These are phyloP conservation scores for Rhinopomastus cyanomelas DNA, from an alignment of 2,113 vertebrate species.

Conservation along the genomic window DNA sequence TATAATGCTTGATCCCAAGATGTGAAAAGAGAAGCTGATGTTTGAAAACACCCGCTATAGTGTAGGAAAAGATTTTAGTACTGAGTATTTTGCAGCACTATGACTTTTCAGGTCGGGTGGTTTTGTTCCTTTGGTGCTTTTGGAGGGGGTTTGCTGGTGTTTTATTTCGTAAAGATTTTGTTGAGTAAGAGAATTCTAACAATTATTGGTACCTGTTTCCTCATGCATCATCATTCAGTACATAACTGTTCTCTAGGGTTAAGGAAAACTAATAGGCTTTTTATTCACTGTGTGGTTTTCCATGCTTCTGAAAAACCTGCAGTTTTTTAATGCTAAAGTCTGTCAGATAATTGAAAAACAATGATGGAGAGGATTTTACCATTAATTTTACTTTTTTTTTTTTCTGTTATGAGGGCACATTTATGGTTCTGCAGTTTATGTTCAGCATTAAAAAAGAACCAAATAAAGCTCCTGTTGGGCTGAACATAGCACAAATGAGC, in stretches of 20 bases:
- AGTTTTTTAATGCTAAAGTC: neutral
- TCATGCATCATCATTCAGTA: neutral
- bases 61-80: neutral
- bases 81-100: neutral
- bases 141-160: neutral
- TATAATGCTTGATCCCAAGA: neutral
- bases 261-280: constrained; percentile 1
- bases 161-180: neutral
- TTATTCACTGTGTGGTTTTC: neutral
- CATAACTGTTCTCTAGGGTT: neutral
- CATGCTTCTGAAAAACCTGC: neutral
- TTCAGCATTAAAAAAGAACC: neutral
- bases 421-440: neutral
- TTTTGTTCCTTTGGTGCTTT: neutral
- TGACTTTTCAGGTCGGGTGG: neutral
- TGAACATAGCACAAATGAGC: neutral
- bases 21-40: neutral
- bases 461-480: neutral
- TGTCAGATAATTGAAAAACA: neutral
- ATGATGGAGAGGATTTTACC: neutral
- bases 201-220: neutral
- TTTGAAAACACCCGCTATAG: neutral
- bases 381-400: neutral
- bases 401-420: neutral
- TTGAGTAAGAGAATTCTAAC: neutral